These are phyloP conservation scores for Monoplex corrugatus DNA, from an alignment of 2,888 invertebrate species.

Conservation along the genomic window DNA sequence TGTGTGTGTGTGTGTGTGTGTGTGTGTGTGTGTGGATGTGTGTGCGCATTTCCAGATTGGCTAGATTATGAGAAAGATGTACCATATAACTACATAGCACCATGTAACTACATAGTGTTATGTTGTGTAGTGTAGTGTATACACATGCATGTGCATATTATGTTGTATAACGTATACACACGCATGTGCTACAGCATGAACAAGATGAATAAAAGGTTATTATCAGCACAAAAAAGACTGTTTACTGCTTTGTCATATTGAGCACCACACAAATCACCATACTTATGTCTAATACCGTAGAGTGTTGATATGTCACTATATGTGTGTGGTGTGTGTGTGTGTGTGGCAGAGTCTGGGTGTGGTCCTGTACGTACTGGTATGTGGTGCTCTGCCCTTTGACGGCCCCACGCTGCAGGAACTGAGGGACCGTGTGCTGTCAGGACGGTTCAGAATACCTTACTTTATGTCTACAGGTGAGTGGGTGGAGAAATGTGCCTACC, in stretches of 20 bases:
- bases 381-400: slow-evolving; percentile 97
- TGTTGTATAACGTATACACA: too few species aligned
- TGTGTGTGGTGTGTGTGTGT: neutral
- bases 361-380: slow-evolving; percentile 96
- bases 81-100: too few species aligned
- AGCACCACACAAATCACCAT: too few species aligned
- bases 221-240: too few species aligned
- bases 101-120: too few species aligned
- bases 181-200: neutral
- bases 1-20: slow-evolving; percentile 87
- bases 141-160: too few species aligned
- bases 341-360: slow-evolving; percentile 87
- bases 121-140: too few species aligned
- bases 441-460: slow-evolving; percentile 97
- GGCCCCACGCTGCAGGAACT: slow-evolving; percentile 95
- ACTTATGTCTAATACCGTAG: neutral
- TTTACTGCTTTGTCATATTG: too few species aligned
- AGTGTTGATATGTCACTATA: neutral
- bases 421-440: slow-evolving; percentile 93
- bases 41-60: too few species aligned
- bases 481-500: too few species aligned
- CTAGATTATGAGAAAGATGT: too few species aligned
- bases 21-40: slow-evolving; percentile 97
- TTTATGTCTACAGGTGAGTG: slow-evolving; percentile 96
- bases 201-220: too few species aligned